Percentiles rank a stretch among this genome's conserved stretches.
phyloP scores from a whole-genome alignment of 2,888 invertebrate genomes.

The Drosophila acutilabella region DNA sequence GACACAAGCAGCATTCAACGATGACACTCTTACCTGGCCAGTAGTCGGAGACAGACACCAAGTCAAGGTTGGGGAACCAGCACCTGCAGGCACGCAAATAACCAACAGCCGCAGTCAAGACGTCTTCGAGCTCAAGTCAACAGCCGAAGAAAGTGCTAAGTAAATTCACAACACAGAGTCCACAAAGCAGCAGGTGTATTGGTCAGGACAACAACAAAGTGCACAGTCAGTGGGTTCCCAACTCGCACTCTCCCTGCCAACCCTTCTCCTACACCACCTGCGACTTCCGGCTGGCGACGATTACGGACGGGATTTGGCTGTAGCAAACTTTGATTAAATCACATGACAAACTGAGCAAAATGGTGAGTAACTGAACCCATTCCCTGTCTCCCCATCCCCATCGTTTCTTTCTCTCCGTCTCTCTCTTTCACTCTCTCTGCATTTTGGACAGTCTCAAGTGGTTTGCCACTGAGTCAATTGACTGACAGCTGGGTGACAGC shows the following conservation, averaged over 20 bases:
- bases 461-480: slow-evolving; percentile 51
- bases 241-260: neutral
- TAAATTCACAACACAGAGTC: slow-evolving; percentile 74
- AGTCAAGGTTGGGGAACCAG: slow-evolving; percentile 5
- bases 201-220: slow-evolving; percentile 47
- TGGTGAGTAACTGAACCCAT: slow-evolving; percentile 38
- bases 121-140: slow-evolving; percentile 37
- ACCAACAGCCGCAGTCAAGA: slow-evolving; percentile 45
- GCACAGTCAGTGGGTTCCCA: slow-evolving; percentile 43
- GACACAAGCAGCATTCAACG: slow-evolving; percentile 44
- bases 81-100: slow-evolving; percentile 74
- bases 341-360: slow-evolving; percentile 60
- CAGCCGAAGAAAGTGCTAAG: slow-evolving; percentile 75
- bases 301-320: slow-evolving; percentile 67
- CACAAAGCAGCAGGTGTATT: slow-evolving; percentile 32
- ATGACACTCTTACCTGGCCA: slow-evolving; percentile 55
- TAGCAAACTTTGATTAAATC: slow-evolving; percentile 78
- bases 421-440: neutral
- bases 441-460: slow-evolving; percentile 58
- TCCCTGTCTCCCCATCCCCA: neutral
- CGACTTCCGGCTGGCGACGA: slow-evolving; percentile 28
- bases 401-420: neutral
- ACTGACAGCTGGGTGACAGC: slow-evolving; percentile 13
- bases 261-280: too few species aligned
- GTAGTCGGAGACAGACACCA: neutral